phyloP scores from a whole-genome alignment of 2,888 invertebrate species.

The Oscheius sp. region DNA sequence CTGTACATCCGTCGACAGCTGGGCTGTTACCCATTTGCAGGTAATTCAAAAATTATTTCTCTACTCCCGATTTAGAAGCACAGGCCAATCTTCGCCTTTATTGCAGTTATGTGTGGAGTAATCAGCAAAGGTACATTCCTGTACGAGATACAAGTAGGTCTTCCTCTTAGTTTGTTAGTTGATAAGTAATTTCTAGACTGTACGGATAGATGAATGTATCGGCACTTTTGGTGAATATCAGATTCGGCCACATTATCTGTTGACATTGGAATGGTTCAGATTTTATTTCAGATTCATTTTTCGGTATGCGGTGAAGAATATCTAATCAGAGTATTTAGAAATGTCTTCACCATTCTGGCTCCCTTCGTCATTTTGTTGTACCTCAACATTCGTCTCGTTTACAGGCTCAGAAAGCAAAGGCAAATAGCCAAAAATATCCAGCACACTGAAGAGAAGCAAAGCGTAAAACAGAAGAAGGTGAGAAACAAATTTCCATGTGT shows the following conservation, averaged over 20 bases:
- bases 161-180: no score
- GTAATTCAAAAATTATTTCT: constrained; percentile 13
- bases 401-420: constrained; percentile 21
- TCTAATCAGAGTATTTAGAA: constrained; percentile 35
- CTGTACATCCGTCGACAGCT: constrained; percentile 52
- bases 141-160: constrained; percentile 62
- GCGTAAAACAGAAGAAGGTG: constrained; percentile 59
- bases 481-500: neutral
- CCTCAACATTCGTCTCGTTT: constrained; percentile 49
- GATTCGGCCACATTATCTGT: constrained; percentile 37
- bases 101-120: constrained; percentile 64
- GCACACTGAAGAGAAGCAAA: constrained; percentile 50
- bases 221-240: constrained; percentile 51
- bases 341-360: constrained; percentile 57
- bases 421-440: constrained; percentile 6
- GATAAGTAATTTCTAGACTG: constrained; percentile 44
- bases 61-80: no score
- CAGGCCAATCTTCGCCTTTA: constrained; percentile 55
- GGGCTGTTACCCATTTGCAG: constrained; percentile 37
- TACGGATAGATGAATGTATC: constrained; percentile 41
- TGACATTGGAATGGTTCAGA: constrained; percentile 42
- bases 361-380: constrained; percentile 60
- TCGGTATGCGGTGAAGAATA: constrained; percentile 31
- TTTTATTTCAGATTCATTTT: constrained; percentile 55
- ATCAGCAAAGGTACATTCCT: constrained; percentile 65